These are phyloP conservation scores for Scaptomyza cyrtandrae DNA, from an alignment of 2,888 invertebrate genomes.

Conservation along the genomic window DNA sequence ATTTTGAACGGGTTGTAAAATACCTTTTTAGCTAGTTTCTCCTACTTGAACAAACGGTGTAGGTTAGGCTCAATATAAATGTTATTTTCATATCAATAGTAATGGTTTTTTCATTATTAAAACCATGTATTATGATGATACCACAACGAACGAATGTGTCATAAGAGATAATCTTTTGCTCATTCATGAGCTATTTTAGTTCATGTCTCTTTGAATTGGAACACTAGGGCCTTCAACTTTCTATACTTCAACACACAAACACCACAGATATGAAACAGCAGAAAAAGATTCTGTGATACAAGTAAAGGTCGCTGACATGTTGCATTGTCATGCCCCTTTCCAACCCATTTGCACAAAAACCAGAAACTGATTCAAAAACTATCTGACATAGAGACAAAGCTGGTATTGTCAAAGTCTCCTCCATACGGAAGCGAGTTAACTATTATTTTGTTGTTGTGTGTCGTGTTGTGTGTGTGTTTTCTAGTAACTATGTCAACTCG, in stretches of 20 bases:
- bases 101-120: too few species aligned
- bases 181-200: neutral
- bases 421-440: constrained; percentile 53
- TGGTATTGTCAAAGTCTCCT: constrained; percentile 37
- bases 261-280: constrained; percentile 10
- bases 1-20: constrained; percentile 12
- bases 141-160: too few species aligned
- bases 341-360: constrained; percentile 29
- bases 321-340: constrained; percentile 47
- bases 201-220: constrained; percentile 32
- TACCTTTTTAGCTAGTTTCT: constrained; percentile 9
- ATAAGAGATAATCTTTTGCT: neutral
- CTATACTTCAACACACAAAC: constrained; percentile 5
- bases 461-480: neutral
- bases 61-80: neutral
- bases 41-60: too few species aligned
- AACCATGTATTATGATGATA: too few species aligned
- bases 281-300: constrained; percentile 38
- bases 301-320: constrained; percentile 74
- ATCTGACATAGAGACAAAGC: constrained; percentile 44
- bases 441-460: constrained; percentile 28
- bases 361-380: constrained; percentile 33
- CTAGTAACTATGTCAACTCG: constrained; percentile 47
- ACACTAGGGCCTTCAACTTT: constrained; percentile 42
- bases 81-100: neutral